These are phyloP conservation scores for Cyclina sinensis DNA, from an alignment of 1,140 invertebrate genomes.

Conservation along the genomic window DNA sequence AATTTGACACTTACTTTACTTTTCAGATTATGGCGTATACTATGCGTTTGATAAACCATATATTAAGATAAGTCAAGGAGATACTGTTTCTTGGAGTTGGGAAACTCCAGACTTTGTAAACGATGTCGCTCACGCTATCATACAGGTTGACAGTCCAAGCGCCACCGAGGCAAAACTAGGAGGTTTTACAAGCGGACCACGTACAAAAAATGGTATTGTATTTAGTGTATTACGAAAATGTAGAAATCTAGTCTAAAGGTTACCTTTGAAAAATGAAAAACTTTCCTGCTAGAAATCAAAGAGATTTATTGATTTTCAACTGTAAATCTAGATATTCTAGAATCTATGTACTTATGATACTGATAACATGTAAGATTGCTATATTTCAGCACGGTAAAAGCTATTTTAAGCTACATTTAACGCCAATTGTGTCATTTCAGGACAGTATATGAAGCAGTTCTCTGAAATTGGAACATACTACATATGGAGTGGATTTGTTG, in stretches of 20 bases:
- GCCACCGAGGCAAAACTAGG: slow-evolving; percentile 35
- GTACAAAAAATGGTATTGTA: slow-evolving; percentile 67
- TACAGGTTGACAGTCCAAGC: slow-evolving; percentile 74
- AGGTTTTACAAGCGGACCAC: slow-evolving; percentile 69
- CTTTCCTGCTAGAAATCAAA: too few relatives aligned
- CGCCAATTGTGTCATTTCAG: slow-evolving; percentile 71
- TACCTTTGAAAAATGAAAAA: too few relatives aligned
- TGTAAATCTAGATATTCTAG: too few relatives aligned
- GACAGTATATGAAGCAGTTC: slow-evolving; percentile 75
- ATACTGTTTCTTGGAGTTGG: slow-evolving; percentile 80
- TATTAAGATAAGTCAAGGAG: slow-evolving; percentile 71
- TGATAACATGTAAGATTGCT: too few relatives aligned
- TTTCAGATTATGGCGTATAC: slow-evolving; percentile 66
- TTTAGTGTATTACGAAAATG: too few relatives aligned
- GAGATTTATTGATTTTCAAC: too few relatives aligned
- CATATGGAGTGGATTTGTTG: slow-evolving; percentile 79
- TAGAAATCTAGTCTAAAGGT: too few relatives aligned
- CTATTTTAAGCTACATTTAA: too few relatives aligned
- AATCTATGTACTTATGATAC: too few relatives aligned
- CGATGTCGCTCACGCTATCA: slow-evolving; percentile 67
- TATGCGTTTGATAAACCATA: slow-evolving; percentile 72
- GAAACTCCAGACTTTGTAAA: slow-evolving; percentile 67
- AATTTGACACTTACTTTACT: background rate
- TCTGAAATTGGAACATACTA: slow-evolving; percentile 75
- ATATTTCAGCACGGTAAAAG: too few relatives aligned